phyloP scores from a whole-genome alignment of 2,113 vertebrate species.

The Telmatochromis bifrenatus region DNA sequence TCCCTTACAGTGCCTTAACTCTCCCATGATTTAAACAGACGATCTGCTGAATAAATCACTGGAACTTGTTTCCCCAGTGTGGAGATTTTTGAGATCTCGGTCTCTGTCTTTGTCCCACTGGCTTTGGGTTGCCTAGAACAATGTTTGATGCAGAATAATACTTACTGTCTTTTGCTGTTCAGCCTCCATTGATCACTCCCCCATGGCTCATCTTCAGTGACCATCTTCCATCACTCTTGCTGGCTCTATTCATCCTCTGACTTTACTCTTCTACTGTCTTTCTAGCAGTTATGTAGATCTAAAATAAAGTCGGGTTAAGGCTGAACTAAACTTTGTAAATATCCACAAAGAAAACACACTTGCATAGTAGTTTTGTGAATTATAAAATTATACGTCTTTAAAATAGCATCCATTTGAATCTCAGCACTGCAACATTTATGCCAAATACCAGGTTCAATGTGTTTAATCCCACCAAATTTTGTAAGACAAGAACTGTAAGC shows the following conservation, averaged over 20 bases:
- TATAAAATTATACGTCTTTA: background rate
- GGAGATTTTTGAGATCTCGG: background rate
- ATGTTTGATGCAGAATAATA: conserved; percentile 32
- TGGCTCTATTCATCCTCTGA: background rate
- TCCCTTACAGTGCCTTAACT: background rate
- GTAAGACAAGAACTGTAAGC: background rate
- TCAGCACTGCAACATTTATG: background rate
- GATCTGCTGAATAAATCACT: conserved; percentile 9
- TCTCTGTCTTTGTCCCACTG: conserved; percentile 3
- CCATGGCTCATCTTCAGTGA: background rate
- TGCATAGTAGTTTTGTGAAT: background rate
- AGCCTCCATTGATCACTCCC: background rate
- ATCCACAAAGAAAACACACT: background rate
- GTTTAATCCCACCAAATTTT: background rate
- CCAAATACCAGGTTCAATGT: background rate
- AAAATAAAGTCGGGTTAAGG: background rate
- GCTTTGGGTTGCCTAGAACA: conserved; percentile 20
- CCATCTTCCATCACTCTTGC: background rate
- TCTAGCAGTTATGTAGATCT: background rate
- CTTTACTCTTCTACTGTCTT: background rate
- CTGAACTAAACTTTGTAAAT: background rate
- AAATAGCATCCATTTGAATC: background rate
- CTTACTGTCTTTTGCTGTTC: background rate
- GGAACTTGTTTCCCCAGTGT: background rate
- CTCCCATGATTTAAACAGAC: conserved; percentile 4